These are phyloP conservation scores for Smutsia temminckii DNA, from an alignment of 2,797 vertebrate genomes.

Conservation along the genomic window DNA sequence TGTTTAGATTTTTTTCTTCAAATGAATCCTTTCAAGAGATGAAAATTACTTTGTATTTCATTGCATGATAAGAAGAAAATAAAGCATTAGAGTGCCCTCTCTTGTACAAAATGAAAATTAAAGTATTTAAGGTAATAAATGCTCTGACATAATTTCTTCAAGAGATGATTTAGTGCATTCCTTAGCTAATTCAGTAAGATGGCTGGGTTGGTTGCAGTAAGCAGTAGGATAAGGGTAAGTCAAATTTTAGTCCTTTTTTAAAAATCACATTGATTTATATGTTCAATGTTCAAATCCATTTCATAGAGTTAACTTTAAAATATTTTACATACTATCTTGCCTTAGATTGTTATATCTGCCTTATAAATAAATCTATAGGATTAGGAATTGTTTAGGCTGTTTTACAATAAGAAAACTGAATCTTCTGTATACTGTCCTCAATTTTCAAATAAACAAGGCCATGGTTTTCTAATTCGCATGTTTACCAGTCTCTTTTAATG, in stretches of 20 bases:
- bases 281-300: not conserved
- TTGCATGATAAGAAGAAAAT: not conserved
- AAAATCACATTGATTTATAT: not conserved
- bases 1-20: not conserved
- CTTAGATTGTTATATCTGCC: not conserved
- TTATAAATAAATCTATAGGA: not conserved
- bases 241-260: not conserved
- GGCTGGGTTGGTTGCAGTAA: not conserved
- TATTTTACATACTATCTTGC: not conserved
- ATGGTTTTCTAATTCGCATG: not conserved
- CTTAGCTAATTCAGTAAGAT: not conserved
- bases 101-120: not conserved
- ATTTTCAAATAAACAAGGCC: not conserved
- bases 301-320: not conserved
- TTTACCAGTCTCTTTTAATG: not conserved
- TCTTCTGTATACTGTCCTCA: not conserved
- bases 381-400: not conserved
- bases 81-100: constrained; percentile 57
- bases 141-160: not conserved
- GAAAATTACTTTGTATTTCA: not conserved
- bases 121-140: not conserved
- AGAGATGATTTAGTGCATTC: not conserved
- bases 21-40: not conserved
- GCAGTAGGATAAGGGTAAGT: not conserved
- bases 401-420: not conserved